Evolutionary conservation across 2,888 invertebrate species (phyloP).

Genomic region (Drosophila quinaria): DNA sequence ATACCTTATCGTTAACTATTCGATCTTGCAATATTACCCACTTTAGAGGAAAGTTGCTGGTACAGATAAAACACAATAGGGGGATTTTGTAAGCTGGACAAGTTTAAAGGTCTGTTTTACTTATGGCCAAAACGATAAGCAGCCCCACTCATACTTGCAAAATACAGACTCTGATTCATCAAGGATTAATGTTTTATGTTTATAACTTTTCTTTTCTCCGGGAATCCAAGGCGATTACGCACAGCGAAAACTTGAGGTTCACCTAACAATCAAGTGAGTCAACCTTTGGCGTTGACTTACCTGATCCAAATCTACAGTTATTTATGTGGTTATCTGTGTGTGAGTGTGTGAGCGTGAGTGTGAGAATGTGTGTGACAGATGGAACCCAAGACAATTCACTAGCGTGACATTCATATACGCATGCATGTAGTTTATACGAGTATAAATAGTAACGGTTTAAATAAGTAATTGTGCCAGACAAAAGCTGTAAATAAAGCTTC

Average conservation of each 20-base stretch:
- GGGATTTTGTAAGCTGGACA: background rate
- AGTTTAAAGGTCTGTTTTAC: background rate
- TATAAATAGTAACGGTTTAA: slow-evolving; percentile 21
- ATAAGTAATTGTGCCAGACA: slow-evolving; percentile 4
- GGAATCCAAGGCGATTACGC: slow-evolving; percentile 21
- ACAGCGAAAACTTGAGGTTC: slow-evolving; percentile 9
- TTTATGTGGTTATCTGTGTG: background rate
- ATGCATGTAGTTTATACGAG: background rate
- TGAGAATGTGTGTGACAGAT: background rate
- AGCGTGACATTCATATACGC: slow-evolving; percentile 10
- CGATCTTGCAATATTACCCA: background rate
- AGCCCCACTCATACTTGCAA: background rate
- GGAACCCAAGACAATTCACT: slow-evolving; percentile 8
- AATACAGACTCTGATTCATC: slow-evolving; percentile 29
- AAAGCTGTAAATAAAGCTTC: slow-evolving; percentile 30
- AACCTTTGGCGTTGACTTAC: slow-evolving; percentile 14
- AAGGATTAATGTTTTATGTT: slow-evolving; percentile 6
- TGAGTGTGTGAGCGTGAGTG: background rate
- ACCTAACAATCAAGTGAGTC: slow-evolving; percentile 31
- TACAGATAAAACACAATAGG: slow-evolving; percentile 7
- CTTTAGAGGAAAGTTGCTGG: slow-evolving; percentile 1
- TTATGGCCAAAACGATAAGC: slow-evolving; percentile 28
- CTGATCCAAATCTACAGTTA: slow-evolving; percentile 34
- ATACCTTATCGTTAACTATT: slow-evolving; percentile 1
- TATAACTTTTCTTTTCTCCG: slow-evolving; percentile 1